A percentile compares a stretch with the other conserved stretches of the same genome.
These are phyloP conservation scores for Atrina japonica DNA, from an alignment of 2,888 invertebrate species.

Conservation along the genomic window DNA sequence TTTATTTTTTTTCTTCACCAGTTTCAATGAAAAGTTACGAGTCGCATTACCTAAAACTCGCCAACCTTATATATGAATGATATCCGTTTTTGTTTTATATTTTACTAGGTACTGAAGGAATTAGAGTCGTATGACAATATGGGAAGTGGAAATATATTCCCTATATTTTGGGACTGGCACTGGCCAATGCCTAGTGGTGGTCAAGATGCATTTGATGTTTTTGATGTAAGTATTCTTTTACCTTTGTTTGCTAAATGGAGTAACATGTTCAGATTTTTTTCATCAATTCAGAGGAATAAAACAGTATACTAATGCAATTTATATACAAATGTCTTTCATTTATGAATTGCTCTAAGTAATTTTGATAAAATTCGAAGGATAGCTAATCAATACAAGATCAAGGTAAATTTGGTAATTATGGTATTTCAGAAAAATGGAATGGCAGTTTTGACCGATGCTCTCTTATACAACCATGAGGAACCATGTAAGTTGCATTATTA, in stretches of 20 bases:
- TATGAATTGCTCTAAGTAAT: no score
- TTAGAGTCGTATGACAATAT: conserved; percentile 52
- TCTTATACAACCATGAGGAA: conserved; percentile 55
- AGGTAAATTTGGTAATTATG: no score
- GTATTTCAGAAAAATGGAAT: conserved; percentile 59
- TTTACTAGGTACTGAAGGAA: conserved; percentile 49
- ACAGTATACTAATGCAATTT: no score
- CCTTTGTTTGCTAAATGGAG: neutral
- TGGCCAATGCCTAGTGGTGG: conserved; percentile 58
- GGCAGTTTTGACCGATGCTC: conserved; percentile 58
- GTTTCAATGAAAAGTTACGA: no score
- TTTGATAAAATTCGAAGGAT: neutral
- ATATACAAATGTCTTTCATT: no score
- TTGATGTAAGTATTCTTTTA: conserved; percentile 45
- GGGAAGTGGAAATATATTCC: conserved; percentile 10
- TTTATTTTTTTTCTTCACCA: no score
- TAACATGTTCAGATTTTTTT: no score
- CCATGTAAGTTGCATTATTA: conserved; percentile 47
- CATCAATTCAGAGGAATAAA: no score
- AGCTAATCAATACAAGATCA: no score
- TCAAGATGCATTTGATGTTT: conserved; percentile 52
- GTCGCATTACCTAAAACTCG: no score
- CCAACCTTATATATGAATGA: no score
- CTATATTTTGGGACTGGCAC: conserved; percentile 50
- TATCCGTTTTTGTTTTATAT: no score